These are phyloP conservation scores for Enteromius thamalakanensis DNA, from an alignment of 2,797 vertebrate species.

Conservation along the genomic window DNA sequence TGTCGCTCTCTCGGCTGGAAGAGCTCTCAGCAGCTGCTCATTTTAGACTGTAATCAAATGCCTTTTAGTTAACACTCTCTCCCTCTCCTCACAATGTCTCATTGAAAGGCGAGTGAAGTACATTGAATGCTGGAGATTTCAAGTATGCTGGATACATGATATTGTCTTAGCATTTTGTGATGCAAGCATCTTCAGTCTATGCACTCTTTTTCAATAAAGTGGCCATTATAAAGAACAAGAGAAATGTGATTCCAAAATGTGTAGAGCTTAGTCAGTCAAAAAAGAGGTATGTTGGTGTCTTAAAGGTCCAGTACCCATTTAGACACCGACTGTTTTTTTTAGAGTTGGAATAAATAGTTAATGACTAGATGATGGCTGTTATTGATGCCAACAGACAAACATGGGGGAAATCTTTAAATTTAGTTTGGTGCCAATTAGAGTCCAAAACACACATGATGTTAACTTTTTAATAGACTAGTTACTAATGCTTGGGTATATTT, in stretches of 20 bases:
- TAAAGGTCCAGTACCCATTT: background rate
- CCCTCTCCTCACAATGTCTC: constrained; percentile 29
- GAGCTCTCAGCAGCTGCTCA: constrained; percentile 39
- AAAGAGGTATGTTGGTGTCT: background rate
- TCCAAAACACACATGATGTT: background rate
- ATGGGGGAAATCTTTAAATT: background rate
- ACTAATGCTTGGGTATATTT: background rate
- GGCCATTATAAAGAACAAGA: constrained; percentile 14
- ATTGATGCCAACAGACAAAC: background rate
- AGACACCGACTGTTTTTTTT: background rate
- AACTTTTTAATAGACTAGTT: background rate
- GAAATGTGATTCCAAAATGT: constrained; percentile 20
- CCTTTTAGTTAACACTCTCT: constrained; percentile 42
- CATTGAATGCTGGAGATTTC: constrained; percentile 38
- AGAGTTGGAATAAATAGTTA: background rate
- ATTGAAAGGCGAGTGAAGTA: constrained; percentile 51
- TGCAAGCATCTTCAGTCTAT: constrained; percentile 15
- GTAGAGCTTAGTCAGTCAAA: background rate
- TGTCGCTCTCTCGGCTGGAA: constrained; percentile 12
- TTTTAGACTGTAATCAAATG: constrained; percentile 54
- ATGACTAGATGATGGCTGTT: background rate
- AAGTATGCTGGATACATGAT: constrained; percentile 5
- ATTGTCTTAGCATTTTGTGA: constrained; percentile 7
- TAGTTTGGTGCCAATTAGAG: background rate
- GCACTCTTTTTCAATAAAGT: constrained; percentile 30